Conservation (phyloP, 1,140 invertebrate genomes). For the Drosophila punjabiensis region DNA sequence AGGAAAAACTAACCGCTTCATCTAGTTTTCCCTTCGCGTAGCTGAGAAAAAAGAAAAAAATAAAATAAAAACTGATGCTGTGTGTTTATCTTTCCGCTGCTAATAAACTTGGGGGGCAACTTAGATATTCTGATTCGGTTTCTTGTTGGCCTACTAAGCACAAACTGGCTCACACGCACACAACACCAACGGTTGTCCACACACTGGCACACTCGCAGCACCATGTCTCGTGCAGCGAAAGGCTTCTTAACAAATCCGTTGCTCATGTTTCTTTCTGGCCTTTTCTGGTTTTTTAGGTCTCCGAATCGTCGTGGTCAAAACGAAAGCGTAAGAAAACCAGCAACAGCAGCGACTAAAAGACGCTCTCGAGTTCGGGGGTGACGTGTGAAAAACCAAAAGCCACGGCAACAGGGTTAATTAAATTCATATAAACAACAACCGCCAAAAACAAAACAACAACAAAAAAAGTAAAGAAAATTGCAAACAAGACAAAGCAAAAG, state of each 20-base stretch:
- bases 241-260: conserved; percentile 48
- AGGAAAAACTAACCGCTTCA: conserved; percentile 8
- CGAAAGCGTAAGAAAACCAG: conserved; percentile 56
- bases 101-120: conserved; percentile 30
- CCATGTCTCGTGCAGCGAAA: conserved; percentile 24
- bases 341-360: conserved; percentile 18
- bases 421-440: conserved; percentile 38
- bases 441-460: conserved; percentile 2
- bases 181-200: not conserved
- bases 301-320: conserved; percentile 54
- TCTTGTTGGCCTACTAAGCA: conserved; percentile 70
- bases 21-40: conserved; percentile 15
- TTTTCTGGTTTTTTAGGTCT: conserved; percentile 70
- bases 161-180: conserved; percentile 58
- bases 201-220: conserved; percentile 1
- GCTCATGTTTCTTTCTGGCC: conserved; percentile 53
- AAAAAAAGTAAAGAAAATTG: conserved; percentile 16
- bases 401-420: conserved; percentile 32
- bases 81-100: conserved; percentile 23
- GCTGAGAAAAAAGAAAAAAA: not conserved
- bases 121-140: conserved; percentile 49
- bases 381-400: conserved; percentile 49
- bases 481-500: conserved; percentile 12
- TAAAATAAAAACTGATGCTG: conserved; percentile 15
- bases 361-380: conserved; percentile 41